Evolutionary conservation across 35 echinoderm and acorn worm genomes (phyloP).

Genomic region (Lytechinus variegatus): DNA sequence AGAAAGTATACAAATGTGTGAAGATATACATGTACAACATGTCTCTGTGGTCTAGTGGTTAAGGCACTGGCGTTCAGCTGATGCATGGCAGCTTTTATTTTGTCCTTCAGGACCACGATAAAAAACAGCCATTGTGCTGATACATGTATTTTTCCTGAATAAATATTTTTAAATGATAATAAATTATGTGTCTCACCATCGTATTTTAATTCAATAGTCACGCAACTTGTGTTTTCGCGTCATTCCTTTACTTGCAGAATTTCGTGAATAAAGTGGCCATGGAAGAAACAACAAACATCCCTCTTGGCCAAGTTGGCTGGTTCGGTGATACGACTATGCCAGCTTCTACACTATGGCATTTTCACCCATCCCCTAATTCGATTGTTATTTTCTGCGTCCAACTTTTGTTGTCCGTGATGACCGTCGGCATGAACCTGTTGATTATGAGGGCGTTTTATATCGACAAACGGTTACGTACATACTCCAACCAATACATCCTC

Average conservation of each 20-base stretch:
- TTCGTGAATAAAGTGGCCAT: background rate
- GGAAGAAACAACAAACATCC: background rate
- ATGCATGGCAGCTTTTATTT: too few species aligned
- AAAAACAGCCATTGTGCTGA: too few species aligned
- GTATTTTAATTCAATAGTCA: too few species aligned
- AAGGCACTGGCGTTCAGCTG: too few species aligned
- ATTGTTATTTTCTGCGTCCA: background rate
- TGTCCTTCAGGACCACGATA: too few species aligned
- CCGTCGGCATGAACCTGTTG: slow-evolving; percentile 6
- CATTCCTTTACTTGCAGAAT: background rate
- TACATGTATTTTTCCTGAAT: too few species aligned
- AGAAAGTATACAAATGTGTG: too few species aligned
- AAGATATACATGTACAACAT: too few species aligned
- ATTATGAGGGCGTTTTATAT: slow-evolving; percentile 17
- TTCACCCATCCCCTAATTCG: background rate
- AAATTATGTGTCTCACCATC: too few species aligned
- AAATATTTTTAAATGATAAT: too few species aligned
- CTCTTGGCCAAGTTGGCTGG: background rate
- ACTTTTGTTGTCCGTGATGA: background rate
- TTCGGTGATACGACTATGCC: background rate
- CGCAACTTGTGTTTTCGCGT: too few species aligned
- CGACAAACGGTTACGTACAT: slow-evolving; percentile 55
- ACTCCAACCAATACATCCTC: slow-evolving; percentile 56
- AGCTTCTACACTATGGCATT: background rate
- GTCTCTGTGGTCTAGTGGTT: too few species aligned